phyloP scores from a whole-genome alignment of 2,888 invertebrate species.

The Zonitis immaculata region DNA sequence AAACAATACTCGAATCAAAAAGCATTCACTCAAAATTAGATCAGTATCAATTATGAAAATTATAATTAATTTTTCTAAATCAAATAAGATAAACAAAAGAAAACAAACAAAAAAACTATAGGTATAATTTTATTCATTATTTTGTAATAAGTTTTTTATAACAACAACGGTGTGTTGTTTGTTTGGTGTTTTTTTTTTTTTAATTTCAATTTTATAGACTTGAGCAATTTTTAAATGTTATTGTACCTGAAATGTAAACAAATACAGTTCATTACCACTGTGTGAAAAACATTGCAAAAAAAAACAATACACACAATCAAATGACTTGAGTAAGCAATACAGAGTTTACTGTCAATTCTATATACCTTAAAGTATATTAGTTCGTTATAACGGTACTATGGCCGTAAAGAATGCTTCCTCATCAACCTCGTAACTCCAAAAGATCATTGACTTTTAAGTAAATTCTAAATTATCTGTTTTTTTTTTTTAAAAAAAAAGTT shows the following conservation, averaged over 20 bases:
- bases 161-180: too few relatives aligned
- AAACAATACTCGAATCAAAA: neutral
- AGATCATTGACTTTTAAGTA: constrained; percentile 26
- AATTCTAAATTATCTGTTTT: constrained; percentile 26
- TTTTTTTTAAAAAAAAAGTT: too few relatives aligned
- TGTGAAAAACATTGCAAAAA: neutral
- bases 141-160: neutral
- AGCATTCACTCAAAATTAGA: too few relatives aligned
- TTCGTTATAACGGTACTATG: constrained; percentile 30
- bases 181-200: too few relatives aligned
- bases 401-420: constrained; percentile 31
- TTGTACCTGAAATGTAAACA: neutral
- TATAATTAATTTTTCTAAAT: too few relatives aligned
- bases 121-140: neutral
- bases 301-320: neutral
- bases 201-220: neutral
- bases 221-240: neutral
- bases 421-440: constrained; percentile 11
- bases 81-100: too few relatives aligned
- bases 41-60: too few relatives aligned
- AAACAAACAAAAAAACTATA: too few relatives aligned
- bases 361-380: constrained; percentile 21
- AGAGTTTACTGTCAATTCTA: constrained; percentile 11
- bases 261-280: neutral
- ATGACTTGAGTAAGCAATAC: constrained; percentile 14